A percentile compares a stretch with the other conserved stretches of the same genome.
Conservation (phyloP, 1,140 invertebrate genomes). For the Papilio glaucus region DNA sequence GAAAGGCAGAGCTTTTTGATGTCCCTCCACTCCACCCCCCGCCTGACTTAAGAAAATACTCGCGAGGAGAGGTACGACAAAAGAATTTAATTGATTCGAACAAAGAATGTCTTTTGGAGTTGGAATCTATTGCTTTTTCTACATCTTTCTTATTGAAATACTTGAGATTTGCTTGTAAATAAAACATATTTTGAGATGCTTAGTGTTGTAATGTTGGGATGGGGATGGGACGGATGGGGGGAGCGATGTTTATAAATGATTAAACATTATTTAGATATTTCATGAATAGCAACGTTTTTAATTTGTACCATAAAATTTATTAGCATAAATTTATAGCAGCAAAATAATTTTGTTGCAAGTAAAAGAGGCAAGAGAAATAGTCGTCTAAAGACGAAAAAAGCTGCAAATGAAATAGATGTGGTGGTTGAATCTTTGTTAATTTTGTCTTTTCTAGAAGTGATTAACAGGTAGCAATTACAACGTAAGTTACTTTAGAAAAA, state of each 20-base stretch:
- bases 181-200: conserved; percentile 34
- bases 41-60: conserved; percentile 68
- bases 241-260: conserved; percentile 6
- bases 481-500: neutral
- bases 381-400: too few species aligned
- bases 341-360: too few species aligned
- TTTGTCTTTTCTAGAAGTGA: neutral
- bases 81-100: conserved; percentile 76
- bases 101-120: conserved; percentile 59
- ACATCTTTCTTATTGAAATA: conserved; percentile 56
- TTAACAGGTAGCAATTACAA: neutral
- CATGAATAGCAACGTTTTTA: neutral
- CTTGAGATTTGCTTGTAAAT: conserved; percentile 42
- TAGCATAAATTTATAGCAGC: neutral
- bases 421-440: too few species aligned
- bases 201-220: conserved; percentile 7
- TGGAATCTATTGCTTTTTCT: conserved; percentile 51
- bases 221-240: neutral
- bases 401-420: too few species aligned
- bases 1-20: conserved; percentile 67
- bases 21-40: conserved; percentile 48
- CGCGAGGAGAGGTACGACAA: conserved; percentile 64
- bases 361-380: too few species aligned
- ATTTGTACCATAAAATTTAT: neutral
- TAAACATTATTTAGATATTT: conserved; percentile 9